phyloP scores from a whole-genome alignment of 2,888 invertebrate genomes.

The Nysson spinosus region DNA sequence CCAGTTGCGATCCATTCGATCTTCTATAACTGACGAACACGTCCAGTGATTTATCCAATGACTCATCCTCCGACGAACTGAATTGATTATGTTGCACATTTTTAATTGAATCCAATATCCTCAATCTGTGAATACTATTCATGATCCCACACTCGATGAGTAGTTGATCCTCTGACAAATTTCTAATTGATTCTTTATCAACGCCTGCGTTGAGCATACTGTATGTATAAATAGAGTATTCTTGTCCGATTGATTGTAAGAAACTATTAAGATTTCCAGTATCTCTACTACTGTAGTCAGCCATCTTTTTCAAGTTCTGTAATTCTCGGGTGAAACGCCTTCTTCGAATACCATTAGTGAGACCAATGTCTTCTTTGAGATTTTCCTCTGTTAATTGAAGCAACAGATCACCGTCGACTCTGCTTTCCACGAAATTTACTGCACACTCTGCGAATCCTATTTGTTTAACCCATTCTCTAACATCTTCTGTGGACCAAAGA shows the following conservation, averaged over 20 bases:
- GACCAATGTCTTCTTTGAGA: slow-evolving; percentile 93
- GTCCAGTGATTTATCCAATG: slow-evolving; percentile 93
- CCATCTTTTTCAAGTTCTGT: slow-evolving; percentile 95
- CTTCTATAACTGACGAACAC: slow-evolving; percentile 99
- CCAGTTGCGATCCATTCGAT: slow-evolving; percentile 97
- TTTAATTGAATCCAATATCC: slow-evolving; percentile 93
- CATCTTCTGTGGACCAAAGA: slow-evolving; percentile 97
- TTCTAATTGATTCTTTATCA: slow-evolving; percentile 91
- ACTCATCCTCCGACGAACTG: slow-evolving; percentile 80
- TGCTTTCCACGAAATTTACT: slow-evolving; percentile 90
- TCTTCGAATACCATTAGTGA: slow-evolving; percentile 94
- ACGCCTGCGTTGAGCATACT: slow-evolving; percentile 97
- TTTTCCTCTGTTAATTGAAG: slow-evolving; percentile 95
- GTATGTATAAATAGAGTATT: slow-evolving; percentile 97
- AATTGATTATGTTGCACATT: slow-evolving; percentile 74
- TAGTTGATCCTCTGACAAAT: slow-evolving; percentile 94
- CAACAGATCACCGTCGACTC: slow-evolving; percentile 97
- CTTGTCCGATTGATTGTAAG: slow-evolving; percentile 89
- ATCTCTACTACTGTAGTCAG: slow-evolving; percentile 97
- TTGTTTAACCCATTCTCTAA: slow-evolving; percentile 98
- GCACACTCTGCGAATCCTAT: slow-evolving; percentile 94
- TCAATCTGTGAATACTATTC: slow-evolving; percentile 95
- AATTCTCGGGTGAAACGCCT: slow-evolving; percentile 95
- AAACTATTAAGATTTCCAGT: slow-evolving; percentile 93
- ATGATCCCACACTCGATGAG: slow-evolving; percentile 92